Base-by-base conservation (phyloP, 2,113 vertebrate genomes). In the Lamprologus sp. region DNA sequence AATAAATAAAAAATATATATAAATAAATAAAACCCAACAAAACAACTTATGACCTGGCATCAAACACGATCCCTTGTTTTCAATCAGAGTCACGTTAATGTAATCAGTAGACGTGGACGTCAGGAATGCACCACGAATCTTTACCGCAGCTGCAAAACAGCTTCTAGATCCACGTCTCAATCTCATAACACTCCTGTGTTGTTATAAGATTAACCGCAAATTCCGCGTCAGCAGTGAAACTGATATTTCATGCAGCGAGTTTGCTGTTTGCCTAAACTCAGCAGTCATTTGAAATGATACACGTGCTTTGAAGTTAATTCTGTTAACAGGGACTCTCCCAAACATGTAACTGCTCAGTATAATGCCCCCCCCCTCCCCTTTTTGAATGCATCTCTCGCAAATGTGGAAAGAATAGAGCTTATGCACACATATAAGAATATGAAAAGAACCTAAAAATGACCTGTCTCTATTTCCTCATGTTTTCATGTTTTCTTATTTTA, bases 211-310 rank as follows among this genome's bases (percentile, higher is more conserved):
- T 60, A 60, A 6, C 26, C 0, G 14, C 56, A 60, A 60, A 60
- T 0, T 60, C 56, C 3, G 2, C 26, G 0, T 60, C 14, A 1
- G 56, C 0, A 17, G 56, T 60, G 0, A 58, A 58, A 58, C 2
- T 0, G 55, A 58, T 17, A 58, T 58, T 31, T 31, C 56, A 60
- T 33, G 28, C 56, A 60, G 28, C 15, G 28, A 0, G 15, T 60
- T 33, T 33, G 28, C 56, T 33, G 28, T 60, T 60, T 10, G 15
- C 28, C 2, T 17, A 60, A 4, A 0, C 5, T 31, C 26, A 60
- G 8, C 3, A 60, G 7, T 58, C 5, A 4, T 49, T 17, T 47
- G 0, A 54, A 54, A 56, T 56, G 23, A 58, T 0, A 8, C 7
- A 28, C 7, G 0, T 58, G 23, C 55, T 56, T 28, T 56, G 13